Evolutionary conservation across 1,140 invertebrate genomes (phyloP), one percentile per base, ranked within the genome.

Genomic region (Colletes latitarsis): DNA sequence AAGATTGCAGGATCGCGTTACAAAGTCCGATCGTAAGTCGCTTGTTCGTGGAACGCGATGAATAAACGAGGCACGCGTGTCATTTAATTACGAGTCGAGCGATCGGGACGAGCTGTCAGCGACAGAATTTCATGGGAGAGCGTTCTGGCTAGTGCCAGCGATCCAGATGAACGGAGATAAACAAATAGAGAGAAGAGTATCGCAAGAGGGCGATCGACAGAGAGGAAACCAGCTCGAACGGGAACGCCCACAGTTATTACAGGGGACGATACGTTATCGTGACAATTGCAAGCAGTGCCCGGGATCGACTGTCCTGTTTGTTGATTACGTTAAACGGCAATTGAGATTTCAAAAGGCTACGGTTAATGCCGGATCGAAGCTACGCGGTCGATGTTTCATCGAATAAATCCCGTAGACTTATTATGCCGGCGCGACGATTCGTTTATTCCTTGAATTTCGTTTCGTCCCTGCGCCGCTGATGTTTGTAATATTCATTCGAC

Each of bases 81-180:
- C 63, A 39, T 80, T 82, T 82, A 82, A 82, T 82, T 82, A 73
- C 55, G 77, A 82, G 49, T 30, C 46, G 41, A 70, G 9, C 52
- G 57, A 74, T 80, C 64, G 66, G 70, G 57, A 63, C 21, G 41
- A 57, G 12, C 77, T 70, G 77, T 82, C 81, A 80, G 15, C 15
- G 49, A 17, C 81, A 82, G 77, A 69, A 14, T 63, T 82, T 72
- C 68, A 68, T 49, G 72, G 15, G 15, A 19, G 21, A 52, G 6
- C 64, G 41, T 49, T 30, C 30, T 9, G 49, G 68, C n/a, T 19
- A 43, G 41, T 52, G 41, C 8, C 6, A 21, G 4, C 19, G 21
- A 39, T 69, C 21, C 68, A 10, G 68, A 67, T 49, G 75, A 82
- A 82, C 68, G 3, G 68, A 63, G 80, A 66, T 55, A 67, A 72